phyloP scores from a whole-genome alignment of 2,797 vertebrate genomes.

The Delichon dasypus region DNA sequence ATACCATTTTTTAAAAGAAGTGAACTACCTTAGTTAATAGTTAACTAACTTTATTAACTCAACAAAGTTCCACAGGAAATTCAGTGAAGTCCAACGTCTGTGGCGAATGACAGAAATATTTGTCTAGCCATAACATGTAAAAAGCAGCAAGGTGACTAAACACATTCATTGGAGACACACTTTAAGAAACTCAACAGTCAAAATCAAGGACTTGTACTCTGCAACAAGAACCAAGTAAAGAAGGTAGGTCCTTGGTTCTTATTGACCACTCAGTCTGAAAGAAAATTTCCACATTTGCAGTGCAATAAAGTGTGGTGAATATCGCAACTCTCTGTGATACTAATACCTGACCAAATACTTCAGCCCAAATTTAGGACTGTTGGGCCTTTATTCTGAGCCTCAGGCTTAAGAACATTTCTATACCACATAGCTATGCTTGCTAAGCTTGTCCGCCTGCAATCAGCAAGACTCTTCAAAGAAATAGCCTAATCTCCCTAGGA shows the following conservation, averaged over 20 bases:
- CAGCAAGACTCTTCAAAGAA: not conserved
- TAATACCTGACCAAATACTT: not conserved
- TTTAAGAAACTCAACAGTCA: not conserved
- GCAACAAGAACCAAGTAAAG: not conserved
- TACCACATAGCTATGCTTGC: not conserved
- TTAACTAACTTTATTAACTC: not conserved
- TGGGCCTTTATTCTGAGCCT: not conserved
- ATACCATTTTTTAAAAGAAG: accelerated
- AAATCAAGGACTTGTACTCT: not conserved
- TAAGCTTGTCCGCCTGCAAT: not conserved
- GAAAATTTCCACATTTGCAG: not conserved
- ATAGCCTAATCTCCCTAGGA: not conserved
- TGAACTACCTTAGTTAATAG: not conserved
- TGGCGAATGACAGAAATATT: not conserved
- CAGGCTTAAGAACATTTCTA: not conserved
- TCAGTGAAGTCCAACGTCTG: not conserved
- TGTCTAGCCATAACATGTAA: not conserved
- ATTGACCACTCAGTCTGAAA: not conserved
- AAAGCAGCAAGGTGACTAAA: not conserved
- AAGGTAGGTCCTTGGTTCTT: not conserved
- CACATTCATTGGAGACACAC: not conserved
- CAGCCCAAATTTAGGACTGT: not conserved
- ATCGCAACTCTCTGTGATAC: not conserved
- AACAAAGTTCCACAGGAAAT: not conserved
- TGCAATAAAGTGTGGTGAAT: not conserved